Evolutionary conservation across 2,113 vertebrate genomes (phyloP), one percentile per base, ranked within the genome.

Genomic region (Anseranas semipalmata): DNA sequence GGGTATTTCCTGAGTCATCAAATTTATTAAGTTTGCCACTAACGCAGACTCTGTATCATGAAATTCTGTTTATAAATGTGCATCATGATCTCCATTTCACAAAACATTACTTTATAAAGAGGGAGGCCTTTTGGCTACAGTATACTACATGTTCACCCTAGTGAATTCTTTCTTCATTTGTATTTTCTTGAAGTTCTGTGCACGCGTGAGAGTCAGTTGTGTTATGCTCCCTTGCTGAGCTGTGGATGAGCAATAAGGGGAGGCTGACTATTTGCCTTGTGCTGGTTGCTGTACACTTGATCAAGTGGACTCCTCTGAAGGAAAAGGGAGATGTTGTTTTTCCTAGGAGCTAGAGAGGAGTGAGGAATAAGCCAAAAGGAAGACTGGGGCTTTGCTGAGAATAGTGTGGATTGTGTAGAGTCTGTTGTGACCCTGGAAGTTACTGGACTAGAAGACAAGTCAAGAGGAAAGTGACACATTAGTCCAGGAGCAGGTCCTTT

Each of bases 201-300:
- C 32, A 1, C 0, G 9, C 25, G 35, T 67, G 62, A 30, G 25
- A 32, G 6, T 19, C 45, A 32, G 9, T 0, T 48, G 67, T 27
- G 15, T 24, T 25, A 1, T 0, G 18, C 15, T 85, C 62, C 32
- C 28, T 50, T 27, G 28, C n/a, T 55, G 84, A 55, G 15, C 32
- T 45, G 37, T 24, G 19, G 46, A 9, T 20, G n/a, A 75, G 41
- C 32, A 63, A 27, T 11, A 8, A 20, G 33, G 19, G 12, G 7
- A 48, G 27, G 17, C 28, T 78, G 87, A 20, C 11, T 80, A 8
- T 50, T 72, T 65, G 25, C 24, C 35, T 68, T 14, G 2, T 20
- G 20, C 53, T 84, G 15, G 10, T 20, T 81, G 32, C 45, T 43
- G 6, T 71, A 32, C 75, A 21, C 7, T 43, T 62, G 7, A 19